phyloP scores from a whole-genome alignment of 1,140 invertebrate species.

The Drosophila willistoni region DNA sequence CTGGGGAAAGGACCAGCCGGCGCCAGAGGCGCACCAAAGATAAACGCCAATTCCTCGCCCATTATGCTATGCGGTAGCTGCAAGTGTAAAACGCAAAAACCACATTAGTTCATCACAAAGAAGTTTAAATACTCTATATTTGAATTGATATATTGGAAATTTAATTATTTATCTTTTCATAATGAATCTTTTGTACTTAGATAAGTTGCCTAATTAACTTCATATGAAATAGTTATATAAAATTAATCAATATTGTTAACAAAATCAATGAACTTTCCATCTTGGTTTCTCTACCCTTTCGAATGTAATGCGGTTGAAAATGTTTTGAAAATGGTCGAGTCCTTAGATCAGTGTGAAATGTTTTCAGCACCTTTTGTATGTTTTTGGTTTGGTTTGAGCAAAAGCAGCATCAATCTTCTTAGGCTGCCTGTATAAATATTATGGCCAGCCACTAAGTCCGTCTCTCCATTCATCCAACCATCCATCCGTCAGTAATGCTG shows the following conservation, averaged over 20 bases:
- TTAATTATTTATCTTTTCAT: no score
- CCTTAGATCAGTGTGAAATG: conserved; percentile 57
- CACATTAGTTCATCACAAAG: conserved; percentile 27
- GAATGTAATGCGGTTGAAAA: conserved; percentile 40
- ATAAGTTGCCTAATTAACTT: no score
- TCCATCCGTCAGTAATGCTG: neutral
- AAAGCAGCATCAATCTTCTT: conserved; percentile 73
- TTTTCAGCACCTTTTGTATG: conserved; percentile 52
- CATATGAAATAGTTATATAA: no score
- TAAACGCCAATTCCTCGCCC: conserved; percentile 95
- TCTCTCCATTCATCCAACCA: neutral
- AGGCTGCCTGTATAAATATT: conserved; percentile 72
- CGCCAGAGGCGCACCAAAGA: conserved; percentile 94
- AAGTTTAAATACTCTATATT: conserved; percentile 31
- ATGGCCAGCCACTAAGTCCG: conserved; percentile 49
- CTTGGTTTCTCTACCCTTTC: neutral
- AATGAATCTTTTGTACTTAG: no score
- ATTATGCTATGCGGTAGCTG: conserved; percentile 86
- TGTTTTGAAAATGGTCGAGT: conserved; percentile 33
- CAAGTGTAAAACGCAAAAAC: conserved; percentile 42
- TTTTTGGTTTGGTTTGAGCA: conserved; percentile 23
- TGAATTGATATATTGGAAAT: neutral
- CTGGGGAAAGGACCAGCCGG: conserved; percentile 88
- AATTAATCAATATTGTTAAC: neutral
- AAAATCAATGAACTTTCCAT: conserved; percentile 9